Evolutionary conservation across 2,113 vertebrate genomes (phyloP), one percentile per base, ranked within the genome.

Genomic region (Colistium nudipinnis): DNA sequence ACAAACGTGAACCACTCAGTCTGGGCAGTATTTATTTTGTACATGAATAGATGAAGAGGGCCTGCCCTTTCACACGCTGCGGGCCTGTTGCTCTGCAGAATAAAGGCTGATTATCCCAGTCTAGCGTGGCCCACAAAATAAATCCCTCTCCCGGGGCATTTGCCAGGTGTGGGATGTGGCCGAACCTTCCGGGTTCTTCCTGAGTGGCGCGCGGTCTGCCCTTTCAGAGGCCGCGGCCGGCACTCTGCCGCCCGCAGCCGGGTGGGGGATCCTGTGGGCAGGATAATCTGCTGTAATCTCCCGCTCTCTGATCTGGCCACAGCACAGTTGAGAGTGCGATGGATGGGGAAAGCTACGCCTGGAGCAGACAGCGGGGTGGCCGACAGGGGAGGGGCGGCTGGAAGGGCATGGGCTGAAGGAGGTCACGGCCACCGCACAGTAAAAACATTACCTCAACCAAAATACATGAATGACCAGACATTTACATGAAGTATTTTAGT

Each of bases 221-320:
- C 74, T 82, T 74, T 77, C 22, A 60, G 57, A 66, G 68, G 64
- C 84, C 54, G 61, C 17, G 33, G 56, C 53, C 51, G 14, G 51
- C 62, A 54, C 44, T 71, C 63, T 49, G 43, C 65, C n/a, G 41
- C 52, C 57, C 55, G 14, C 76, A 78, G 76, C 45, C 20, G 67
- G 65, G 63, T 80, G 36, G 54, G 76, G 70, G 49, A 83, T 83
- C 77, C 79, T 56, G 70, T 77, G 74, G 81, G 71, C 61, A 75
- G 80, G 83, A 87, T 91, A 90, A 92, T 91, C 88, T 88, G 75
- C 86, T 83, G 68, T 93, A 91, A 93, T 92, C 91, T 84, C 33
- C 25, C n/a, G 52, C 56, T 79, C 72, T 83, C 76, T 84, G 83
- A 87, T 88, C 84, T 78, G 70, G 86, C 85, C 68, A 41, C 59